Percentiles rank a stretch among this genome's conserved stretches.
These are phyloP conservation scores for Puffinus mauretanicus DNA, from an alignment of 2,113 vertebrate species.

Conservation along the genomic window DNA sequence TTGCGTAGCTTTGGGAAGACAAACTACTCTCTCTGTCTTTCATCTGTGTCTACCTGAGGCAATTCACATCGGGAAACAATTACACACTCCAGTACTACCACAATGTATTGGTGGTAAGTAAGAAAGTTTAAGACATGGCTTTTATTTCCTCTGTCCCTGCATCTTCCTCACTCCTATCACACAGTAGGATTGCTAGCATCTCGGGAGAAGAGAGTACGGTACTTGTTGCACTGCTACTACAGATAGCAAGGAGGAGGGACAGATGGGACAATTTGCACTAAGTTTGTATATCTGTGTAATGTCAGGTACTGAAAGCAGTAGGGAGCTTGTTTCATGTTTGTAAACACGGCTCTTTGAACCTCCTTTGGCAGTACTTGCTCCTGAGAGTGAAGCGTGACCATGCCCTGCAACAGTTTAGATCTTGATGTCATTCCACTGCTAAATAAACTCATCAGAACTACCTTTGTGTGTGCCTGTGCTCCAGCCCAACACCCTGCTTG, in stretches of 20 bases:
- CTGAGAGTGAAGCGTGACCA: background rate
- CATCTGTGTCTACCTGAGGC: background rate
- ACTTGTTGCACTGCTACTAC: background rate
- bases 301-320: constrained; percentile 9
- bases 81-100: background rate
- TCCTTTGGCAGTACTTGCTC: background rate
- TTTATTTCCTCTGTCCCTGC: background rate
- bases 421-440: background rate
- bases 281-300: background rate
- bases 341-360: constrained; percentile 18
- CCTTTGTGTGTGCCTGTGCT: background rate
- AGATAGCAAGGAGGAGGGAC: background rate
- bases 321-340: background rate
- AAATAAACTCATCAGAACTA: background rate
- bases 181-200: background rate
- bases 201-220: background rate
- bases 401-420: background rate
- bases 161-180: background rate
- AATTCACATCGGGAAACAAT: background rate
- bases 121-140: background rate
- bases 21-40: background rate
- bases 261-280: constrained; percentile 6
- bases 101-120: background rate
- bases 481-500: background rate
- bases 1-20: background rate